A percentile compares a stretch with the other conserved stretches of the same genome.
Conservation (phyloP, 35 echinoderm and acorn worm species). For the Ptychodera flava region DNA sequence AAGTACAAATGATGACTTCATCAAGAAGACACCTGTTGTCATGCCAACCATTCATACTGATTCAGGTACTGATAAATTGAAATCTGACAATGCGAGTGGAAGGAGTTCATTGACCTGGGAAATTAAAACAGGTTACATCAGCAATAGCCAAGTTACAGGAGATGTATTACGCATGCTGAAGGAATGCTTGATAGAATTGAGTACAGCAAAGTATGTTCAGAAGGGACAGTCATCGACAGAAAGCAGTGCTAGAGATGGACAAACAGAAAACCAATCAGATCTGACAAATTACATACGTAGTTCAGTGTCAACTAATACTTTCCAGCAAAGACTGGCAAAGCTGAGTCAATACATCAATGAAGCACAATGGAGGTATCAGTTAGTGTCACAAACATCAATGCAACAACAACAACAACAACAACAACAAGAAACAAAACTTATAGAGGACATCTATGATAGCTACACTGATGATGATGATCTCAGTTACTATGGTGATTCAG, state of each 20-base stretch:
- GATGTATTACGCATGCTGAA: constrained; percentile 55
- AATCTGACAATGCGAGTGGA: neutral
- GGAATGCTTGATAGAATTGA: constrained; percentile 58
- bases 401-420: neutral
- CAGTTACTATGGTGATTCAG: neutral
- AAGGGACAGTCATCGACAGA: constrained; percentile 17
- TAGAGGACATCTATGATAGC: neutral
- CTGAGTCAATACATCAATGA: constrained; percentile 79
- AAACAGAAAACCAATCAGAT: neutral
- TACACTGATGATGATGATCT: neutral
- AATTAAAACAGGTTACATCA: constrained; percentile 53
- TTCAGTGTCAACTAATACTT: constrained; percentile 41
- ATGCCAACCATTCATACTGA: no score
- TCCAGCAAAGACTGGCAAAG: constrained; percentile 68
- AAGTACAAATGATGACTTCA: no score
- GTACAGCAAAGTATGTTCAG: constrained; percentile 48
- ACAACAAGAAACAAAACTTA: neutral
- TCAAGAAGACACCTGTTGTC: neutral
- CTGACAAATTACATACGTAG: constrained; percentile 48
- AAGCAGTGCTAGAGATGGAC: neutral
- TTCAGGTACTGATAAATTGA: neutral
- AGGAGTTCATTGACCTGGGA: neutral
- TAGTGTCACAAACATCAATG: constrained; percentile 57
- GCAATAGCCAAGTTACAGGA: constrained; percentile 34
- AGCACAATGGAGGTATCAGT: constrained; percentile 87